These are phyloP conservation scores for Drosophila paranaensis DNA, from an alignment of 2,888 invertebrate genomes.

Conservation along the genomic window DNA sequence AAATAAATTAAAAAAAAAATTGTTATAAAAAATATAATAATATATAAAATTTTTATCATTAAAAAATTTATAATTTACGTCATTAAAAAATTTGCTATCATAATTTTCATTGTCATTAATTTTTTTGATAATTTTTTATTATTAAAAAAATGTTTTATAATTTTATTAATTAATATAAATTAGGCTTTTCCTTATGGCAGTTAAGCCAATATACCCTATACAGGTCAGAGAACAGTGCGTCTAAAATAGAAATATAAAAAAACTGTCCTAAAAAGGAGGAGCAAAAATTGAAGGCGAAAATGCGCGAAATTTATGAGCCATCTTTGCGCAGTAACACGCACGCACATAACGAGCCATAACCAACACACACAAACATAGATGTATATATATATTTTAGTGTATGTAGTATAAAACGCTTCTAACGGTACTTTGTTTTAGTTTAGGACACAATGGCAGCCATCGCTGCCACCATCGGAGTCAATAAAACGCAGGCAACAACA, in stretches of 20 bases:
- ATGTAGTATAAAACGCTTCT: conserved; percentile 54
- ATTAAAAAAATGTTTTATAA: too few species aligned
- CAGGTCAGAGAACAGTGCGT: neutral
- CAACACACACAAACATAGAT: conserved; percentile 48
- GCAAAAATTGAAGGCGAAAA: conserved; percentile 67
- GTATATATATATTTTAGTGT: neutral
- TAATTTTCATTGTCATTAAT: too few species aligned
- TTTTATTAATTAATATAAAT: too few species aligned
- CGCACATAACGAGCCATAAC: conserved; percentile 75
- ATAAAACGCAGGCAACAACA: conserved; percentile 78
- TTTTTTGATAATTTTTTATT: too few species aligned
- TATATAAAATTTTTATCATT: too few species aligned
- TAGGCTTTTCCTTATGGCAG: too few species aligned
- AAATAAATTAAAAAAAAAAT: too few species aligned
- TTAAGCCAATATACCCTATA: neutral
- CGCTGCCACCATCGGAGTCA: conserved; percentile 61
- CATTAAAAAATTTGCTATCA: too few species aligned
- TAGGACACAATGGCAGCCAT: conserved; percentile 73
- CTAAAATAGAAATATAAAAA: conserved; percentile 38
- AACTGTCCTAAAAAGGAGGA: conserved; percentile 16
- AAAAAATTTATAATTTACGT: too few species aligned
- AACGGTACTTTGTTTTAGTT: conserved; percentile 78
- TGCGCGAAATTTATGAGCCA: conserved; percentile 77
- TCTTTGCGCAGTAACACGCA: conserved; percentile 78
- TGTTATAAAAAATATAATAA: too few species aligned